phyloP scores from a whole-genome alignment of 2,888 invertebrate genomes.

The Thelaira solivaga region DNA sequence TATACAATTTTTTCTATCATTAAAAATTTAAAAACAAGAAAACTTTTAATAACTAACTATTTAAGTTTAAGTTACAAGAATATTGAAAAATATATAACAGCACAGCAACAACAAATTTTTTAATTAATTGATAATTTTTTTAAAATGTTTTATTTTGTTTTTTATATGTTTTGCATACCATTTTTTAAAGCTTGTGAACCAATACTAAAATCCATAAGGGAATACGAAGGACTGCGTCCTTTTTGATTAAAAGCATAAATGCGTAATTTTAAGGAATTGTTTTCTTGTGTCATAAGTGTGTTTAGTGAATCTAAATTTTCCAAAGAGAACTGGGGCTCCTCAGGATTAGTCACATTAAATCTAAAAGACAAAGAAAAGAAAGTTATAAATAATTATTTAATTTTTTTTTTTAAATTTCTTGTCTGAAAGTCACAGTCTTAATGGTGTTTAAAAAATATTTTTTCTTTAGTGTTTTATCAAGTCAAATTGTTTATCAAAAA shows the following conservation, averaged over 20 bases:
- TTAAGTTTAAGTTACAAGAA: too few relatives aligned
- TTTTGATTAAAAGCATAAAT: conserved; percentile 90
- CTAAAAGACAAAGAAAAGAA: conserved; percentile 67
- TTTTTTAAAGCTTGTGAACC: conserved; percentile 86
- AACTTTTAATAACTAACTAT: too few relatives aligned
- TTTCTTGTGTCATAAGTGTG: conserved; percentile 87
- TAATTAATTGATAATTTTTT: background rate
- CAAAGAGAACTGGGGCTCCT: conserved; percentile 76
- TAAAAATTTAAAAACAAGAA: background rate
- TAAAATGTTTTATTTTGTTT: background rate
- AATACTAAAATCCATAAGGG: conserved; percentile 87
- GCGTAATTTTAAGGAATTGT: conserved; percentile 86
- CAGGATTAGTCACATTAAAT: conserved; percentile 76
- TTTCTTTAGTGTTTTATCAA: too few relatives aligned
- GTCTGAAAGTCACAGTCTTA: too few relatives aligned
- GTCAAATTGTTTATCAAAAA: too few relatives aligned
- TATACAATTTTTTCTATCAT: too few relatives aligned
- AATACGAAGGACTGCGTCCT: conserved; percentile 85
- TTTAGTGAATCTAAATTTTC: conserved; percentile 84
- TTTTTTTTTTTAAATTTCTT: background rate
- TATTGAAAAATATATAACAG: background rate
- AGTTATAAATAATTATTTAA: conserved; percentile 37
- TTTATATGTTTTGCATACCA: conserved; percentile 72
- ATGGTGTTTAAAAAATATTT: too few relatives aligned
- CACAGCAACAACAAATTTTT: background rate